Evolutionary conservation across 2,113 vertebrate species (phyloP).

Genomic region (Mellivora capensis): DNA sequence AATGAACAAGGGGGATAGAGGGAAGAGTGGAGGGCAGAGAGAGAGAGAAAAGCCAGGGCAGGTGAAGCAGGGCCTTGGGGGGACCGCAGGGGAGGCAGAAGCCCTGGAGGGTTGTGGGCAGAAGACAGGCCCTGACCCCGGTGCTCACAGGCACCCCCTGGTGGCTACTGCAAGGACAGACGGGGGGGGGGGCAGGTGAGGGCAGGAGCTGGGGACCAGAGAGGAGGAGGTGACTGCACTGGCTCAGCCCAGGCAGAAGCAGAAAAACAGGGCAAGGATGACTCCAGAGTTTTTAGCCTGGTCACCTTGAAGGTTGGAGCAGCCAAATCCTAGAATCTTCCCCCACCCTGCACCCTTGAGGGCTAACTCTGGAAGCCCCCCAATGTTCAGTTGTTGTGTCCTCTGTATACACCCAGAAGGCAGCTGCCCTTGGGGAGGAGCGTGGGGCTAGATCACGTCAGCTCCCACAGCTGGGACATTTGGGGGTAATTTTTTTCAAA

Average conservation of each 20-base stretch:
- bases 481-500: slow-evolving; percentile 68
- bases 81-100: background rate
- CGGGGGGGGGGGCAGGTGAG: accelerated
- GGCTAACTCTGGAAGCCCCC: background rate
- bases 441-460: background rate
- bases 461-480: slow-evolving; percentile 66
- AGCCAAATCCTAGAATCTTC: background rate
- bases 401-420: background rate
- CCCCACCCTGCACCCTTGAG: background rate
- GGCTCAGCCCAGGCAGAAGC: background rate
- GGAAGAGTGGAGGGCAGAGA: background rate
- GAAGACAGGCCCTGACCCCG: background rate
- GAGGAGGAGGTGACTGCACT: background rate
- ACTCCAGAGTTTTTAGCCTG: background rate
- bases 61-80: background rate
- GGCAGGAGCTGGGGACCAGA: background rate
- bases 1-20: background rate
- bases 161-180: background rate
- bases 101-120: background rate
- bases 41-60: background rate
- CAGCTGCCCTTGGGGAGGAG: slow-evolving; percentile 21
- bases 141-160: background rate
- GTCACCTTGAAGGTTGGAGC: background rate
- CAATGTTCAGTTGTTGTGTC: accelerated
- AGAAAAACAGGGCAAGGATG: background rate